These are phyloP conservation scores for Eupleurogrammus muticus DNA, from an alignment of 2,797 vertebrate genomes.

Conservation along the genomic window DNA sequence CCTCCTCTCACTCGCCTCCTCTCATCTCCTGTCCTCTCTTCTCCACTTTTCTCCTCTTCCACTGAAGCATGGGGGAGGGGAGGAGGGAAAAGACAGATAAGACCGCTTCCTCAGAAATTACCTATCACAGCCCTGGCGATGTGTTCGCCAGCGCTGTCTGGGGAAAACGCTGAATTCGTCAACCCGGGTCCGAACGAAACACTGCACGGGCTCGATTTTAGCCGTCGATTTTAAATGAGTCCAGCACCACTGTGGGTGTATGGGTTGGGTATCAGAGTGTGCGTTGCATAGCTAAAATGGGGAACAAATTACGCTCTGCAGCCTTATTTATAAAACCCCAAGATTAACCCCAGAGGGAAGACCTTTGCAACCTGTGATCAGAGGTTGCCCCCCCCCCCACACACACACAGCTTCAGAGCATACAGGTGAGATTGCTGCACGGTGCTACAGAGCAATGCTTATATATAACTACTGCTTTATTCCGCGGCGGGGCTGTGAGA, in stretches of 20 bases:
- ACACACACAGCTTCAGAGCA: constrained; percentile 50
- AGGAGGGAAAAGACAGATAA: constrained; percentile 69
- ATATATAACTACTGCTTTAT: constrained; percentile 54
- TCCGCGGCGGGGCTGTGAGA: constrained; percentile 61
- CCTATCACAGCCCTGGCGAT: constrained; percentile 70
- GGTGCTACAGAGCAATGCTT: constrained; percentile 1
- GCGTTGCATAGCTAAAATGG: constrained; percentile 34
- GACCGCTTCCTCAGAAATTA: constrained; percentile 73
- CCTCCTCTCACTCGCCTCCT: constrained; percentile 63
- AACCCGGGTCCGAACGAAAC: constrained; percentile 52
- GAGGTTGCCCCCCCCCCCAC: constrained; percentile 59
- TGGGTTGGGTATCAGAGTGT: constrained; percentile 50
- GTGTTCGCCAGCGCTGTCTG: constrained; percentile 61
- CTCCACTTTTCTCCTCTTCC: constrained; percentile 57
- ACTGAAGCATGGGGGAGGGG: constrained; percentile 42
- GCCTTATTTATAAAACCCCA: constrained; percentile 43
- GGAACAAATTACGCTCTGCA: constrained; percentile 52
- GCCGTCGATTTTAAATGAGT: constrained; percentile 61
- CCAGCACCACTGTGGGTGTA: constrained; percentile 43
- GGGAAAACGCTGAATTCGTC: constrained; percentile 73
- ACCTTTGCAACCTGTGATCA: constrained; percentile 48
- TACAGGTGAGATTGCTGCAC: constrained; percentile 37
- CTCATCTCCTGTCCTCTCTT: constrained; percentile 71
- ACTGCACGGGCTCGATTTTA: constrained; percentile 62
- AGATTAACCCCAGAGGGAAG: constrained; percentile 59